phyloP scores from a whole-genome alignment of 1,140 invertebrate species.

The Tetragnatha versicolor region DNA sequence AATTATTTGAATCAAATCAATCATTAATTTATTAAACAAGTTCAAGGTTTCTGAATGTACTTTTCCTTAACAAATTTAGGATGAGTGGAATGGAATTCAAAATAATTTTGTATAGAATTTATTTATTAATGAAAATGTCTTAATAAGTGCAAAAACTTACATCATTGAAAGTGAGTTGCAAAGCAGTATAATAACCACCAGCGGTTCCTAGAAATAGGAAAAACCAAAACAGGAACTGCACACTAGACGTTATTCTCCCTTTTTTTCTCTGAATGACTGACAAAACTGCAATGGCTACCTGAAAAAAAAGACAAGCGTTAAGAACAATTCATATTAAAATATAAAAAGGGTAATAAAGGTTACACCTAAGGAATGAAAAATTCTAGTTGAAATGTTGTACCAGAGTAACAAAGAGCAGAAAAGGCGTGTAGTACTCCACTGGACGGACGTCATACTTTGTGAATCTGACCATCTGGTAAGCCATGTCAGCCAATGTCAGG shows the following conservation, averaged over 20 bases:
- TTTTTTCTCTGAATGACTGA: slow-evolving; percentile 7
- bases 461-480: slow-evolving; percentile 63
- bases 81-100: too few relatives aligned
- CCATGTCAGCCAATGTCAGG: slow-evolving; percentile 79
- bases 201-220: slow-evolving; percentile 74
- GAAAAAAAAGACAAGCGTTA: slow-evolving; percentile 9
- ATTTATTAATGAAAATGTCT: too few relatives aligned
- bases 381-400: background rate
- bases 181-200: slow-evolving; percentile 71
- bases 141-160: slow-evolving; percentile 10
- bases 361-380: background rate
- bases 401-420: slow-evolving; percentile 37
- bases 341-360: background rate
- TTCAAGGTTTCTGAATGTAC: too few relatives aligned
- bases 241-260: slow-evolving; percentile 84
- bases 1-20: too few relatives aligned
- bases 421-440: slow-evolving; percentile 44
- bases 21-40: too few relatives aligned
- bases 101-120: too few relatives aligned
- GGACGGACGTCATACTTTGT: slow-evolving; percentile 9
- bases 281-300: slow-evolving; percentile 8
- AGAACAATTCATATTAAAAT: background rate
- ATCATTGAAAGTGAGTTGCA: slow-evolving; percentile 34
- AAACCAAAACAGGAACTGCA: slow-evolving; percentile 88
- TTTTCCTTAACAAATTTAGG: too few relatives aligned